phyloP scores from a whole-genome alignment of 2,797 vertebrate species.

The Hippopotamyrus pictus region DNA sequence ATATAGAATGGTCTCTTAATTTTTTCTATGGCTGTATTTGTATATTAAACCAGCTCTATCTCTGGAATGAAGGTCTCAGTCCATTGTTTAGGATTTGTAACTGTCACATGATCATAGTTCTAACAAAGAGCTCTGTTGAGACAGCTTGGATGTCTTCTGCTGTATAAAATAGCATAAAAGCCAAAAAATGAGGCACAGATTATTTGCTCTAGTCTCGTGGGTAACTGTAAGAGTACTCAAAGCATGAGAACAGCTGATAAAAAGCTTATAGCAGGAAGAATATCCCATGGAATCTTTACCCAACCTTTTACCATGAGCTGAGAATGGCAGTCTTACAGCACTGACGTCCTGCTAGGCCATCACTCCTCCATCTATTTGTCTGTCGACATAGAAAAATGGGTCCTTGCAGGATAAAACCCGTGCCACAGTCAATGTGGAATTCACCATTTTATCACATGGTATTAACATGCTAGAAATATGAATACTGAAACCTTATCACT shows the following conservation, averaged over 20 bases:
- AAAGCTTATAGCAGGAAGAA: neutral
- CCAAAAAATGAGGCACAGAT: neutral
- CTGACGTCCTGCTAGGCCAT: conserved; percentile 35
- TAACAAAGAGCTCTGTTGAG: neutral
- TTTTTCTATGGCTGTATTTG: neutral
- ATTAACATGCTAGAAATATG: conserved; percentile 96
- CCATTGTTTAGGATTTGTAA: neutral
- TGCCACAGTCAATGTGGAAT: conserved; percentile 66
- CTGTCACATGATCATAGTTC: neutral
- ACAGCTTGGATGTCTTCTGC: neutral
- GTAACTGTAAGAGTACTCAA: neutral
- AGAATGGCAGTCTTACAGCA: conserved; percentile 24
- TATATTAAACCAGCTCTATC: neutral
- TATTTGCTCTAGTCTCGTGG: neutral
- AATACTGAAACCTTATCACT: conserved; percentile 94
- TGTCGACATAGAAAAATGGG: conserved; percentile 73
- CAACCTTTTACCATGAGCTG: conserved; percentile 28
- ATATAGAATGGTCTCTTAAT: neutral
- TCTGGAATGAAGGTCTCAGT: neutral
- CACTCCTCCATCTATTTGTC: conserved; percentile 34
- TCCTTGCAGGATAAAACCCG: conserved; percentile 68
- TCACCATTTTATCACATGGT: conserved; percentile 81
- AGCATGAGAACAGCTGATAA: conserved; percentile 1
- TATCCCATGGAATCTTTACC: neutral
- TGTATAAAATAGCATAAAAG: neutral